Evolutionary conservation across 2,113 vertebrate genomes (phyloP), one percentile per base, ranked within the genome.

Genomic region (Halcyon senegalensis): DNA sequence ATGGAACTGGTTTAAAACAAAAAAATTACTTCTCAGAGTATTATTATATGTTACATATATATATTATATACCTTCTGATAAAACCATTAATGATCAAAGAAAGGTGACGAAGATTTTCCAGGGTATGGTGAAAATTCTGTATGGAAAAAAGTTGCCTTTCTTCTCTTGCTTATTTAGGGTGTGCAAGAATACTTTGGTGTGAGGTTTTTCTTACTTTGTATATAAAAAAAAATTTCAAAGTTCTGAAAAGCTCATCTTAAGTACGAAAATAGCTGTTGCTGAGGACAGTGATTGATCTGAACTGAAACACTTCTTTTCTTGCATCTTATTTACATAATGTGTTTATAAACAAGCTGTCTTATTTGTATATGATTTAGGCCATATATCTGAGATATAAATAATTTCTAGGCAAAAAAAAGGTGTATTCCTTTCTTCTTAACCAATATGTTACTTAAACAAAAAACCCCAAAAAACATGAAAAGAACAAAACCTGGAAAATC

Each of bases 241-340:
- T 75, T 46, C 53, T 72, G 68, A 56, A 82, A 81, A 83, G 76
- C 35, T 88, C 82, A 75, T 96, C 53, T 85, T 81, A 70, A 91
- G 94, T 48, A 64, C 80, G 50, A 16, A 96, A 96, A 94, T 93
- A 92, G 80, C 80, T 78, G 83, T 63, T 93, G 67, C 84, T 87
- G 90, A 78, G 64, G 68, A 82, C 84, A 75, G 90, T 92, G 88
- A 93, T 87, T 96, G 94, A 94, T 94, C 87, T 84, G 91, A 87
- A 58, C 67, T 50, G 73, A 94, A 95, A 96, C 81, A 83, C 91
- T 96, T 96, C 79, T 94, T 76, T 85, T 91, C 83, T 94, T 81
- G 93, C 60, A 75, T 90, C 81, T 60, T 85, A 77, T 96, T 96
- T 93, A 77, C 79, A 77, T 89, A 63, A 84, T 48, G 48, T 84